Percentiles rank a stretch among this genome's conserved stretches.
Conservation (phyloP, 2,797 vertebrate species). For the Malacoraja senta region DNA sequence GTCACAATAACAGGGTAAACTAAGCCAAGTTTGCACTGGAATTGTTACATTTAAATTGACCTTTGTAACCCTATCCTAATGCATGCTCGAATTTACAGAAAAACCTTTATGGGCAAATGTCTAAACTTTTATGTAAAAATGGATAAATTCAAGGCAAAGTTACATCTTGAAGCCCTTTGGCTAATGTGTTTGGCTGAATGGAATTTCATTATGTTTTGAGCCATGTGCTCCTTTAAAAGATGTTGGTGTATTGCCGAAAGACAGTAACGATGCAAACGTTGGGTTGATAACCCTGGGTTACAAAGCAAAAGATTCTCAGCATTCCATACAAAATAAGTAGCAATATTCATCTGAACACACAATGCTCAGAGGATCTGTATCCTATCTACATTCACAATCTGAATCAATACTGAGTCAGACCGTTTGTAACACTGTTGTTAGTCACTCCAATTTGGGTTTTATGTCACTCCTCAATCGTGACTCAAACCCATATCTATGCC, state of each 20-base stretch:
- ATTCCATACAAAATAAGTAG: background rate
- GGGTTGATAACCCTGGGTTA: background rate
- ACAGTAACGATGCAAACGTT: background rate
- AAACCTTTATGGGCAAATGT: background rate
- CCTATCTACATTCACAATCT: background rate
- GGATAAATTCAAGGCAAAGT: background rate
- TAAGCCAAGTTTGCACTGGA: background rate
- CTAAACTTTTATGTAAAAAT: background rate
- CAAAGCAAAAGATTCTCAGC: background rate
- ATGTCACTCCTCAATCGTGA: too few species aligned
- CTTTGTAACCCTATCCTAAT: background rate
- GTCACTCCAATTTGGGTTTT: too few species aligned
- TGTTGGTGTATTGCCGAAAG: background rate
- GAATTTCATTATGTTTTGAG: background rate
- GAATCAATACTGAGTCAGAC: too few species aligned
- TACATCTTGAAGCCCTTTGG: too few species aligned
- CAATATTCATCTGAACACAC: background rate
- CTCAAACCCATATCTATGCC: too few species aligned
- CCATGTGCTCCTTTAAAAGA: background rate
- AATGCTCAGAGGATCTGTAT: background rate
- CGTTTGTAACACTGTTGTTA: too few species aligned
- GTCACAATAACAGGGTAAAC: too few species aligned
- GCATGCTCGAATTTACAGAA: background rate
- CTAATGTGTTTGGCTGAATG: background rate
- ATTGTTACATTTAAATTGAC: background rate